These are phyloP conservation scores for Andrena flavipes DNA, from an alignment of 2,888 invertebrate species.

Conservation along the genomic window DNA sequence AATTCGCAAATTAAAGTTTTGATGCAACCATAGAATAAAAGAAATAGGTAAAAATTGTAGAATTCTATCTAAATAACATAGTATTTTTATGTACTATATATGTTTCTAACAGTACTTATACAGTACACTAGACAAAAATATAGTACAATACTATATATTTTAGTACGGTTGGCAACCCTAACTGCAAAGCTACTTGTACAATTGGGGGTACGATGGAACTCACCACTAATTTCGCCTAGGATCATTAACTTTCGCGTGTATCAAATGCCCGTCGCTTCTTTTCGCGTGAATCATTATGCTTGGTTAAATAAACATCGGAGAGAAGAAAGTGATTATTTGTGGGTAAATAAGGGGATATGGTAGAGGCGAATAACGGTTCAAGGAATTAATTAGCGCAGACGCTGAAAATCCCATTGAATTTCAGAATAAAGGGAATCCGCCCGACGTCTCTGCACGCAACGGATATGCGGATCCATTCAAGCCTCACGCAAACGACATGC, in stretches of 20 bases:
- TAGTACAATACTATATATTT: too few relatives aligned
- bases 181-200: too few relatives aligned
- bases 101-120: too few relatives aligned
- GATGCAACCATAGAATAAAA: too few relatives aligned
- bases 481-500: constrained; percentile 50
- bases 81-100: too few relatives aligned
- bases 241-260: neutral
- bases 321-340: constrained; percentile 44
- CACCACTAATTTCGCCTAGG: too few relatives aligned
- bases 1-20: too few relatives aligned
- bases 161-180: too few relatives aligned
- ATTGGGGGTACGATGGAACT: too few relatives aligned
- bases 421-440: constrained; percentile 38
- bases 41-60: too few relatives aligned
- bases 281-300: neutral
- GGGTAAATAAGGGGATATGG: constrained; percentile 41
- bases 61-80: too few relatives aligned
- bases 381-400: constrained; percentile 50
- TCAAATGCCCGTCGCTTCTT: neutral
- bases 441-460: constrained; percentile 48
- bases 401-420: constrained; percentile 46
- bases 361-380: constrained; percentile 38
- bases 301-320: constrained; percentile 1
- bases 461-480: constrained; percentile 52
- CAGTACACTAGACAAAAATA: too few relatives aligned